Conservation (phyloP, 2,797 vertebrate genomes). For the Coreius guichenoti region DNA sequence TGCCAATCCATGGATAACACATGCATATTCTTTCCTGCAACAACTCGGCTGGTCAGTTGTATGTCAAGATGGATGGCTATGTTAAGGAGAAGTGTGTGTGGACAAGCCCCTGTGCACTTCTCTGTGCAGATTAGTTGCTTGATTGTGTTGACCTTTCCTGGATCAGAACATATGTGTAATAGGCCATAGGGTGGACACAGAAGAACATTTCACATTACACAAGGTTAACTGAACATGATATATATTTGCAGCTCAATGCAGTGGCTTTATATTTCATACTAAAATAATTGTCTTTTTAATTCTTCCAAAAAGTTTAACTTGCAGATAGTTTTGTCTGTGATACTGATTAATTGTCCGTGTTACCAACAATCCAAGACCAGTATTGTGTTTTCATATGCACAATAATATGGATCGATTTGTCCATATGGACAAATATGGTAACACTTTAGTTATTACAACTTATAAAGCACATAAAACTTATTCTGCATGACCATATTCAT, state of each 20-base stretch:
- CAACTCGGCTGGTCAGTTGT: background rate
- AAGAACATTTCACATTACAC: background rate
- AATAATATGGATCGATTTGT: too few species aligned
- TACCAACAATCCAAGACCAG: too few species aligned
- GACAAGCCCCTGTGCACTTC: conserved; percentile 16
- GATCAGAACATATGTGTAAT: conserved; percentile 39
- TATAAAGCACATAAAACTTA: too few species aligned
- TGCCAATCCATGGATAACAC: background rate
- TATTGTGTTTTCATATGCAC: too few species aligned
- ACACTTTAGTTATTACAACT: too few species aligned
- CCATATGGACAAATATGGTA: too few species aligned
- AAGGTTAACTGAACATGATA: background rate
- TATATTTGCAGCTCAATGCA: background rate
- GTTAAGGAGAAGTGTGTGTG: conserved; percentile 23
- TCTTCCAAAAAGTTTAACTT: too few species aligned
- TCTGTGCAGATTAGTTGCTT: conserved; percentile 49
- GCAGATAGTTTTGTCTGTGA: too few species aligned
- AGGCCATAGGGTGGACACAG: background rate
- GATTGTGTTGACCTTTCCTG: conserved; percentile 49
- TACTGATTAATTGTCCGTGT: too few species aligned
- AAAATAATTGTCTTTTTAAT: background rate
- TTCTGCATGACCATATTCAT: too few species aligned
- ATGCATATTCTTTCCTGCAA: background rate
- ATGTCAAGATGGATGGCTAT: background rate
- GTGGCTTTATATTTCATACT: background rate